Percentiles rank a stretch among this genome's conserved stretches.
phyloP scores from a whole-genome alignment of 2,888 invertebrate species.

The Nebria brevicollis region DNA sequence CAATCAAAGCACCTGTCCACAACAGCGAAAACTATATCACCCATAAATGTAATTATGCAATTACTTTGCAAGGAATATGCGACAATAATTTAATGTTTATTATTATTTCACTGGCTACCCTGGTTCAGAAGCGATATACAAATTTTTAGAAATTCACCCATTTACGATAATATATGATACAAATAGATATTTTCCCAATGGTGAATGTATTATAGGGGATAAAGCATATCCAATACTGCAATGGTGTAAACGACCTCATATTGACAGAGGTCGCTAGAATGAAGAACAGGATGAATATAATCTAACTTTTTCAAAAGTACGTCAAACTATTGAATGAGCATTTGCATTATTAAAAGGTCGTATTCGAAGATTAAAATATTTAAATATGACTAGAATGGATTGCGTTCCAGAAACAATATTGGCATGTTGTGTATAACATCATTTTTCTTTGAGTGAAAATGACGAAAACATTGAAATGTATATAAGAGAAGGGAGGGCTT shows the following conservation, averaged over 20 bases:
- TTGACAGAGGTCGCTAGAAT: conserved; percentile 46
- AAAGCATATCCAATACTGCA: conserved; percentile 9
- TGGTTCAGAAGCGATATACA: conserved; percentile 16
- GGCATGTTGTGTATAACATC: conserved; percentile 51
- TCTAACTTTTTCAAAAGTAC: conserved; percentile 35
- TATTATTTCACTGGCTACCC: conserved; percentile 26
- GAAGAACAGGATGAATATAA: conserved; percentile 44
- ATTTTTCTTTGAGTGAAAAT: conserved; percentile 49
- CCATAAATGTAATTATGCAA: conserved; percentile 23
- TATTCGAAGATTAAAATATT: conserved; percentile 51
- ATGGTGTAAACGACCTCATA: too few relatives aligned
- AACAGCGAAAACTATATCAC: conserved; percentile 20
- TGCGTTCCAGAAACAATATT: conserved; percentile 49
- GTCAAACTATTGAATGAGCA: conserved; percentile 30
- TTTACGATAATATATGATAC: not conserved
- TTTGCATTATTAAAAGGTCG: conserved; percentile 32
- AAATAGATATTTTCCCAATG: conserved; percentile 12
- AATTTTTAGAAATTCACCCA: conserved; percentile 21
- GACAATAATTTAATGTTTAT: conserved; percentile 10
- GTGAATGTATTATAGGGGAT: conserved; percentile 17
- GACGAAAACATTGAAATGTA: conserved; percentile 23
- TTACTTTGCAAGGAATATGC: conserved; percentile 24
- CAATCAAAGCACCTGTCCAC: conserved; percentile 25
- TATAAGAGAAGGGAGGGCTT: conserved; percentile 13
- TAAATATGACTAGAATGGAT: conserved; percentile 49